phyloP scores from a whole-genome alignment of 2,797 vertebrate species.

The Melopsittacus undulatus region DNA sequence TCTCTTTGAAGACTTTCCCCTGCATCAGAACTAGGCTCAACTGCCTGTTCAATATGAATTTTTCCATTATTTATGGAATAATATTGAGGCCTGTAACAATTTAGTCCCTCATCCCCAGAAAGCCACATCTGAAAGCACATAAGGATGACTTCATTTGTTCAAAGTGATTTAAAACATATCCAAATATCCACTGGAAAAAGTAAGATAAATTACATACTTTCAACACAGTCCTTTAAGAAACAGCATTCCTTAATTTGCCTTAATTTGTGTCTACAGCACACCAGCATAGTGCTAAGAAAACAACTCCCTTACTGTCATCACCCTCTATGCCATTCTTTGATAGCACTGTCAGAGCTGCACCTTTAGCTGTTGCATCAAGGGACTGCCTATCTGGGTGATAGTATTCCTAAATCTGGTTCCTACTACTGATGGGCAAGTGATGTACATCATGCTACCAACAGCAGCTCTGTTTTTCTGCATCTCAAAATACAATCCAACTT shows the following conservation, averaged over 20 bases:
- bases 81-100: not conserved
- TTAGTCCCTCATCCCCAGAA: not conserved
- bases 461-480: not conserved
- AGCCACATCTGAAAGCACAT: not conserved
- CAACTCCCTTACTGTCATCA: not conserved
- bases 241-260: not conserved
- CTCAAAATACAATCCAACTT: not conserved
- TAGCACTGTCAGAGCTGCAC: not conserved
- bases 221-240: not conserved
- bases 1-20: not conserved
- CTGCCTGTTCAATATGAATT: not conserved
- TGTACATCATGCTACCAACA: not conserved
- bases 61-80: not conserved
- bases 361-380: not conserved
- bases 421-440: not conserved
- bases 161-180: not conserved
- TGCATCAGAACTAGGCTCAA: not conserved
- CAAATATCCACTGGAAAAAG: not conserved
- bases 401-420: not conserved
- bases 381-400: not conserved
- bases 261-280: not conserved
- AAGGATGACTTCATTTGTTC: not conserved
- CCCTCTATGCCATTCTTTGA: not conserved
- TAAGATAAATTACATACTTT: not conserved
- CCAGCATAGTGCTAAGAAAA: not conserved